Percentiles rank a stretch among this genome's conserved stretches.
phyloP scores from a whole-genome alignment of 64 coral and sea anemone genomes.

The Porites lutea region DNA sequence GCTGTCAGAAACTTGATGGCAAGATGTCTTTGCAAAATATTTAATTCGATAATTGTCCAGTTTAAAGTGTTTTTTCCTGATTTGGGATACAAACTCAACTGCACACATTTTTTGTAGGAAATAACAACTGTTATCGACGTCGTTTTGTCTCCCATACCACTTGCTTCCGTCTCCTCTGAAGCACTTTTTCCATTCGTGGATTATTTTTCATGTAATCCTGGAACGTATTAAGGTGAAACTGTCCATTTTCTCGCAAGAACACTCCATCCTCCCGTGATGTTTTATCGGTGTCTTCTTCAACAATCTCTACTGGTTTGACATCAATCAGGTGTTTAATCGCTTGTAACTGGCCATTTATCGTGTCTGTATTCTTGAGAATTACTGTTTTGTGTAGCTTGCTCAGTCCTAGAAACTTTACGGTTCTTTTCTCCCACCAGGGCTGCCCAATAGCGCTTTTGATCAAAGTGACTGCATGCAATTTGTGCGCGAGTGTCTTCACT shows the following conservation, averaged over 20 bases:
- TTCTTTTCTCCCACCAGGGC: constrained; percentile 98
- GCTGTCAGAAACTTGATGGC: too few relatives aligned
- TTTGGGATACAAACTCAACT: not conserved
- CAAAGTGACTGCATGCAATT: constrained; percentile 91
- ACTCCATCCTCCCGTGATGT: constrained; percentile 56
- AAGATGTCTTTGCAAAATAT: too few relatives aligned
- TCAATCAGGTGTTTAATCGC: constrained; percentile 95
- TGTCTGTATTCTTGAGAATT: constrained; percentile 90
- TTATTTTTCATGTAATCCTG: constrained; percentile 66
- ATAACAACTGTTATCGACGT: not conserved
- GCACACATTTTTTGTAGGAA: not conserved
- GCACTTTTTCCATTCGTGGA: constrained; percentile 46
- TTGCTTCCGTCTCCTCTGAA: constrained; percentile 7
- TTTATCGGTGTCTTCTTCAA: not conserved
- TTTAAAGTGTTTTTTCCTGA: too few relatives aligned
- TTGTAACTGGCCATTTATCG: constrained; percentile 87
- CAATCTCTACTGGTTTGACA: constrained; percentile 74
- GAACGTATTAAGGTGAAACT: constrained; percentile 84
- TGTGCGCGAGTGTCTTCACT: constrained; percentile 46
- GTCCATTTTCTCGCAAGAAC: constrained; percentile 86
- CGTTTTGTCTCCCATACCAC: constrained; percentile 11
- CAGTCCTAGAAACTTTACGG: constrained; percentile 91
- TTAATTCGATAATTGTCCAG: too few relatives aligned
- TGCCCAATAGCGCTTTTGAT: constrained; percentile 88
- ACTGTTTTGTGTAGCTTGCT: constrained; percentile 91